phyloP scores from a whole-genome alignment of 2,797 vertebrate species.

The Eremophila alpestris region DNA sequence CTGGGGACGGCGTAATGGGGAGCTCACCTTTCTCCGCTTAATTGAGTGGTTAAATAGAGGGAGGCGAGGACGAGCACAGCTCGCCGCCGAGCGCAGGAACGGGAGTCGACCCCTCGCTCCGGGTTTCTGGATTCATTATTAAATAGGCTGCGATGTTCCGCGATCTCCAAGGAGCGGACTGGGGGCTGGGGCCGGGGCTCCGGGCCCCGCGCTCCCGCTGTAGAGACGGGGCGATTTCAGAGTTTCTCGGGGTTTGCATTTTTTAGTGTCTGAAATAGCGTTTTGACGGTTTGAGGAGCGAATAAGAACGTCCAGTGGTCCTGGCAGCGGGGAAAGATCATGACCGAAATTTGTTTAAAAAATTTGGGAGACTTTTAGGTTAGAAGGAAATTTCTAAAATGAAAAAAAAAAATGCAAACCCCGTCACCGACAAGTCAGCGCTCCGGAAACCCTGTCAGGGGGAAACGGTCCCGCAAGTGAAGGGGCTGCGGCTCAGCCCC shows the following conservation, averaged over 20 bases:
- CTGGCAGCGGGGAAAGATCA: neutral
- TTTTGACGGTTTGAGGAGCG: neutral
- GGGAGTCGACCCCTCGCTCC: slow-evolving; percentile 16
- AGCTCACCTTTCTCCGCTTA: slow-evolving; percentile 70
- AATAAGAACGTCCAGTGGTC: neutral
- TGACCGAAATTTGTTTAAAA: neutral
- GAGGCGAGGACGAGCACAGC: slow-evolving; percentile 38
- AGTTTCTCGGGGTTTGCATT: neutral
- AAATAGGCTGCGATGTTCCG: neutral
- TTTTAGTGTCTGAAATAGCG: neutral
- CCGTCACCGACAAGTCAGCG: neutral
- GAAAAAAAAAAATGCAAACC: neutral
- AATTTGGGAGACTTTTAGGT: neutral
- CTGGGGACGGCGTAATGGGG: slow-evolving; percentile 67
- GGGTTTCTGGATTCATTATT: slow-evolving; percentile 1
- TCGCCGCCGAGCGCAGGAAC: neutral
- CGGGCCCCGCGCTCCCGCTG: neutral
- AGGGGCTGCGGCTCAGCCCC: neutral
- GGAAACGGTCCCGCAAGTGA: neutral
- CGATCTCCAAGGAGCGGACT: neutral
- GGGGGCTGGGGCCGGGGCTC: neutral
- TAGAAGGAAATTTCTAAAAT: neutral
- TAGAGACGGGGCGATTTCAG: neutral
- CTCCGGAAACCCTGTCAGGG: neutral
- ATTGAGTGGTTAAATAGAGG: slow-evolving; percentile 56